These are phyloP conservation scores for Dromas ardeola DNA, from an alignment of 2,113 vertebrate genomes.

Conservation along the genomic window DNA sequence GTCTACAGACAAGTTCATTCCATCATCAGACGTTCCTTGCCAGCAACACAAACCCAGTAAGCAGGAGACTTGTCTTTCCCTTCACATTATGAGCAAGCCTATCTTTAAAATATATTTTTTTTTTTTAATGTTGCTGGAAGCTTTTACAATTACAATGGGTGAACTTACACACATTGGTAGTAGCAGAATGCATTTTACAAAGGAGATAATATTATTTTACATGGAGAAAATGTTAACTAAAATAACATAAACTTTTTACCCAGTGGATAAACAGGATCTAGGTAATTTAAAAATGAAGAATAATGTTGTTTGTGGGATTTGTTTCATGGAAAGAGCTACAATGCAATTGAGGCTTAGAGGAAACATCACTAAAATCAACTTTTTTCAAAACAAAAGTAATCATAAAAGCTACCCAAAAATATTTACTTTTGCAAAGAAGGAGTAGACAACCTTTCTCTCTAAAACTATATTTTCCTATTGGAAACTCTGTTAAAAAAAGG, in stretches of 20 bases:
- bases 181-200: not conserved
- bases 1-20: conserved; percentile 95
- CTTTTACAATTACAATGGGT: not conserved
- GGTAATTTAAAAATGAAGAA: not conserved
- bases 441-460: not conserved
- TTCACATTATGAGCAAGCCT: not conserved
- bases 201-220: not conserved
- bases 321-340: not conserved
- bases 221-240: not conserved
- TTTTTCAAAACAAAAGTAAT: not conserved
- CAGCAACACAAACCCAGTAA: conserved; percentile 84
- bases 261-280: not conserved
- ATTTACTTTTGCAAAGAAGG: not conserved
- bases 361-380: not conserved
- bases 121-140: not conserved
- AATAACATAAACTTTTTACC: not conserved
- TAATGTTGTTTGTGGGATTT: not conserved
- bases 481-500: not conserved
- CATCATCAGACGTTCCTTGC: conserved; percentile 92
- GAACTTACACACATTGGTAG: accelerated
- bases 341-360: not conserved
- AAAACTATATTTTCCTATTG: not conserved
- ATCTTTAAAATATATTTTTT: not conserved
- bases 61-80: conserved; percentile 51
- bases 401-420: not conserved